Conservation (phyloP, 1,140 invertebrate species). For the Zaprionus nigranus region DNA sequence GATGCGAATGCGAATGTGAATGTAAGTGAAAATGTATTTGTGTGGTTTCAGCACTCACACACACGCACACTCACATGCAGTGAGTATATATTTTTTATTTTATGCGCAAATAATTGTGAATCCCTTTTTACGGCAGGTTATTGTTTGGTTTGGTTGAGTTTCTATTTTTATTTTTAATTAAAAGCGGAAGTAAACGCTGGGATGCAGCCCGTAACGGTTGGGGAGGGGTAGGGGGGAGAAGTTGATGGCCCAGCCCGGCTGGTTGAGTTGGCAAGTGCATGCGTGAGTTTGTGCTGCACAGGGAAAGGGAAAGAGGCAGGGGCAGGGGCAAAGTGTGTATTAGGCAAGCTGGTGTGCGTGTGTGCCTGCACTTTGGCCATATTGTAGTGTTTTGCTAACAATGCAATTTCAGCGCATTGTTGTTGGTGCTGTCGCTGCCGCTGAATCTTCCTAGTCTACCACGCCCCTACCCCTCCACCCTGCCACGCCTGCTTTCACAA, state of each 20-base stretch:
- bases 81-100: conserved; percentile 50
- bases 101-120: conserved; percentile 81
- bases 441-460: no score
- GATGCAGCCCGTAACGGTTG: conserved; percentile 12
- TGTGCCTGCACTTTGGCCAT: conserved; percentile 67
- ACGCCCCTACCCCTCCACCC: background rate
- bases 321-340: conserved; percentile 21
- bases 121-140: conserved; percentile 65
- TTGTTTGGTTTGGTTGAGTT: conserved; percentile 68
- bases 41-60: conserved; percentile 45
- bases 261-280: conserved; percentile 73
- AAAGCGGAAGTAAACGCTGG: conserved; percentile 78
- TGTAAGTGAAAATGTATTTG: conserved; percentile 65
- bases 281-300: conserved; percentile 34
- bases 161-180: conserved; percentile 82
- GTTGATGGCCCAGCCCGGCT: conserved; percentile 24
- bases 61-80: background rate
- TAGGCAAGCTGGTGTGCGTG: conserved; percentile 22
- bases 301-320: background rate
- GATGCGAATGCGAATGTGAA: background rate
- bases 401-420: conserved; percentile 79
- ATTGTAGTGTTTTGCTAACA: conserved; percentile 81
- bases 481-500: conserved; percentile 3
- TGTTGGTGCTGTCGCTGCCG: conserved; percentile 26
- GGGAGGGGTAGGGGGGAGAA: background rate